A percentile compares a stretch with the other conserved stretches of the same genome.
Conservation (phyloP, 1,140 invertebrate genomes). For the Drosophila lacteicornis region DNA sequence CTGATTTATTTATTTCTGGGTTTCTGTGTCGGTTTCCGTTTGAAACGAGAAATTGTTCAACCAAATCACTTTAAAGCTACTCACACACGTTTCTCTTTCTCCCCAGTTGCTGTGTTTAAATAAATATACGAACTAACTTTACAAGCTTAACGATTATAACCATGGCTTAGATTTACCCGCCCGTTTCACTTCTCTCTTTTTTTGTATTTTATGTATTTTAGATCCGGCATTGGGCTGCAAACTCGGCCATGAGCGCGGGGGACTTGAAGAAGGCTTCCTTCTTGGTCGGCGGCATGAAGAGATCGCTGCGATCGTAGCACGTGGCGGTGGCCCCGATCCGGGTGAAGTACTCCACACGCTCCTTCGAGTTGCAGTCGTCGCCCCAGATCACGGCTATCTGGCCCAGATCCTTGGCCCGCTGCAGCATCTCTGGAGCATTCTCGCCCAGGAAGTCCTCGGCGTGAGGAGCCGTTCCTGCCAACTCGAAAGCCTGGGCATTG, state of each 20-base stretch:
- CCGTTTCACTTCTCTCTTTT: constrained; percentile 14
- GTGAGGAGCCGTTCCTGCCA: constrained; percentile 95
- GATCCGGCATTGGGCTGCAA: constrained; percentile 70
- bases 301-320: constrained; percentile 96
- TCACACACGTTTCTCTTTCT: constrained; percentile 39
- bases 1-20: constrained; percentile 30
- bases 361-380: constrained; percentile 95
- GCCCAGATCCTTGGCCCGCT: constrained; percentile 90
- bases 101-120: constrained; percentile 31
- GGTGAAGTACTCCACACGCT: constrained; percentile 93
- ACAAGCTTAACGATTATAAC: constrained; percentile 35
- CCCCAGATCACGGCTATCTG: constrained; percentile 98
- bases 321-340: constrained; percentile 94
- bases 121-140: constrained; percentile 45
- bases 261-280: constrained; percentile 77
- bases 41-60: constrained; percentile 38
- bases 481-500: constrained; percentile 91
- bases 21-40: constrained; percentile 42
- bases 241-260: constrained; percentile 65
- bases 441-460: constrained; percentile 95
- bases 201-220: constrained; percentile 25
- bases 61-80: constrained; percentile 18
- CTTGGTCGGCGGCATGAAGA: constrained; percentile 70
- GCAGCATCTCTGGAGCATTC: constrained; percentile 88
- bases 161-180: constrained; percentile 50